Evolutionary conservation across 2,113 vertebrate species (phyloP), one percentile per base, ranked within the genome.

Genomic region (Lates calcarifer): DNA sequence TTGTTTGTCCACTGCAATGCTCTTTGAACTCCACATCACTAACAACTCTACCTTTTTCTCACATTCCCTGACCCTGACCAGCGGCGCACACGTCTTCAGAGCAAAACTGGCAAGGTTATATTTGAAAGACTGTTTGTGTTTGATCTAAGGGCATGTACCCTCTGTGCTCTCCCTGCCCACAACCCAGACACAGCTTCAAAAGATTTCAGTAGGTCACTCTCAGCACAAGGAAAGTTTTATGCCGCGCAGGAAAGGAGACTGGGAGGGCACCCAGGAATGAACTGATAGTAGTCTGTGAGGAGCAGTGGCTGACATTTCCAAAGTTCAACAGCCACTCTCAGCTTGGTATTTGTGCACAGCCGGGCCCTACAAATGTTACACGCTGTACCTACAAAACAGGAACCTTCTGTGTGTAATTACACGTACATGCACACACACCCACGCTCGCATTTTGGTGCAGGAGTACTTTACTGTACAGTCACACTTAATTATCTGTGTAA

Each of bases 251-350:
- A 63, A 80, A 49, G 85, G 35, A 79, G 49, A 82, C 67, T 26
- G 62, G 74, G 82, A 88, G 68, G 78, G 89, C 78, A 77, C 62
- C 61, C 76, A 68, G 84, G 74, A 80, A 86, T 79, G 86, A 77
- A 79, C 67, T 45, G 58, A 89, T 83, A 68, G 76, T 63, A 35
- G 79, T 85, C 79, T 85, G 91, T 74, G 78, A 91, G 84, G 84
- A 90, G 86, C 83, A 39, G 60, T 12, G 81, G 81, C 81, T 93
- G 90, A 93, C 90, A 94, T 93, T 94, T 93, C 69, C 85, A 91
- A 93, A 93, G 90, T 94, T 93, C 92, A 93, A 93, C 86, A 91
- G 85, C 89, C 83, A 89, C 90, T 93, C 92, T 89, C 88, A 68
- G 86, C 89, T 87, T 87, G 90, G 86, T 92, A 90, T 93, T 93